Conservation (phyloP, 2,888 invertebrate genomes). For the Agrochola macilenta region DNA sequence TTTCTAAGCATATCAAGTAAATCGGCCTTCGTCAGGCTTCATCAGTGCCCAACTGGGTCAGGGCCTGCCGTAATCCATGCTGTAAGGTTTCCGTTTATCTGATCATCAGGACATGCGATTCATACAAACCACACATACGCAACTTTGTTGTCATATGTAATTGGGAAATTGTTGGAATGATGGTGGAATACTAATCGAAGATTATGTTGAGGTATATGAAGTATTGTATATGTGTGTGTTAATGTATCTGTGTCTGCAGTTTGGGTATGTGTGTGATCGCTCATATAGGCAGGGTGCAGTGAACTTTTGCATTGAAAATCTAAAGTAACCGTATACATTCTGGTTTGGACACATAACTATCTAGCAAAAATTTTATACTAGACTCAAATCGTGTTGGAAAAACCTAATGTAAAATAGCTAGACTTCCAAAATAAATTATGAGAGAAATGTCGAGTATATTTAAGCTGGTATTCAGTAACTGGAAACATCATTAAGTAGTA, state of each 20-base stretch:
- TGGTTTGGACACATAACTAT: not conserved
- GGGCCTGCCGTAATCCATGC: slow-evolving; percentile 60
- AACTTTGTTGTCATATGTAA: slow-evolving; percentile 45
- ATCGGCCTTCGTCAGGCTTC: slow-evolving; percentile 60
- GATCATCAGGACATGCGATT: slow-evolving; percentile 59
- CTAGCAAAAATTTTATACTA: not conserved
- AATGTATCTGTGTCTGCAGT: not conserved
- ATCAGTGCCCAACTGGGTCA: slow-evolving; percentile 56
- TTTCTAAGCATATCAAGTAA: slow-evolving; percentile 56
- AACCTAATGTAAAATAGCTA: slow-evolving; percentile 9
- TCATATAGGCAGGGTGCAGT: slow-evolving; percentile 30
- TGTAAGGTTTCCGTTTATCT: slow-evolving; percentile 64
- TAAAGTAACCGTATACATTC: slow-evolving; percentile 38
- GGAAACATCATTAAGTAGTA: slow-evolving; percentile 23
- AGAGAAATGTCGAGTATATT: slow-evolving; percentile 16
- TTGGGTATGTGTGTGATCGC: not conserved
- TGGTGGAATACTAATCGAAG: slow-evolving; percentile 56
- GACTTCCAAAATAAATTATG: slow-evolving; percentile 21
- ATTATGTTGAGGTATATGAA: slow-evolving; percentile 14
- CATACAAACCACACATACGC: slow-evolving; percentile 55
- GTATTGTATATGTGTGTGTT: not conserved
- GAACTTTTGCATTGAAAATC: slow-evolving; percentile 51
- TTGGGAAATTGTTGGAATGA: slow-evolving; percentile 60
- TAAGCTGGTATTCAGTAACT: slow-evolving; percentile 17
- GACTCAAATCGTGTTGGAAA: slow-evolving; percentile 9